These are phyloP conservation scores for Nomada lathburiana DNA, from an alignment of 2,888 invertebrate genomes.

Conservation along the genomic window DNA sequence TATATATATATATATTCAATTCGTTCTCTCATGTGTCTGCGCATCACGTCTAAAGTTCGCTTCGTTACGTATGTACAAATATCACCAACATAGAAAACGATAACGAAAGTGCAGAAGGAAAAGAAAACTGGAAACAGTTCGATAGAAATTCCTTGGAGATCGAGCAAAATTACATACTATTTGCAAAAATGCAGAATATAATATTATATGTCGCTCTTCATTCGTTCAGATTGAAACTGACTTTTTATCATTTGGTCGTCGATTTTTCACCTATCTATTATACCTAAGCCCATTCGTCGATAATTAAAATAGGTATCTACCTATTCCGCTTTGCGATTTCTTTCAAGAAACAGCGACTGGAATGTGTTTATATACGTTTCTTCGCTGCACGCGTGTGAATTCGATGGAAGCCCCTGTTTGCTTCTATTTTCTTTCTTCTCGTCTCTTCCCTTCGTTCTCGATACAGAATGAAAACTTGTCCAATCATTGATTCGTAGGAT, in stretches of 20 bases:
- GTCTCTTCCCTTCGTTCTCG: background rate
- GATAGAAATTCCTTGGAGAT: background rate
- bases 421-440: background rate
- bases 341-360: slow-evolving; percentile 32
- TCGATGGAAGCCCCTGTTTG: slow-evolving; percentile 36
- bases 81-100: slow-evolving; percentile 36
- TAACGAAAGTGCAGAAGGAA: slow-evolving; percentile 24
- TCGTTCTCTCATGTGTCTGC: background rate
- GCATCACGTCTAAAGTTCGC: background rate
- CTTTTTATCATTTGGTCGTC: slow-evolving; percentile 38
- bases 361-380: slow-evolving; percentile 34
- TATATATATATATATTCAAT: slow-evolving; percentile 30
- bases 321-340: slow-evolving; percentile 9
- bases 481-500: too few species aligned
- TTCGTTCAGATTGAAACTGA: slow-evolving; percentile 1
- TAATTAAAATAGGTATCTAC: slow-evolving; percentile 16
- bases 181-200: slow-evolving; percentile 17
- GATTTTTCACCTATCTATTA: slow-evolving; percentile 2
- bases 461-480: background rate
- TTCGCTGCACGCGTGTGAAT: background rate
- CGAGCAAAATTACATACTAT: slow-evolving; percentile 20
- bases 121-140: background rate
- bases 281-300: slow-evolving; percentile 9
- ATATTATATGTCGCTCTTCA: background rate
- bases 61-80: slow-evolving; percentile 37